Evolutionary conservation across 2,888 invertebrate genomes (phyloP), one percentile per base, ranked within the genome.

Genomic region (Galerucella pusilla): DNA sequence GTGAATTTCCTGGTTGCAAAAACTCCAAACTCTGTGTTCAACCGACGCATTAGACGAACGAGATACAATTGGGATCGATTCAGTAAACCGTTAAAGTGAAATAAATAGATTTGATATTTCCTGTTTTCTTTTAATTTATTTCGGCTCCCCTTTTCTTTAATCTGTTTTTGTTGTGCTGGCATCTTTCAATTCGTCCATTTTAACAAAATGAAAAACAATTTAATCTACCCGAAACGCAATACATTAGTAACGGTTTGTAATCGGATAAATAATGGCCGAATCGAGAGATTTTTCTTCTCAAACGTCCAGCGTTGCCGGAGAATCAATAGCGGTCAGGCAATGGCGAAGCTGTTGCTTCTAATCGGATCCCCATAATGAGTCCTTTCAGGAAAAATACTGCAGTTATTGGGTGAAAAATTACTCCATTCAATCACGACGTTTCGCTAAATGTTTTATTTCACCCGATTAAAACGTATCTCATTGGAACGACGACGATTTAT

Each of bases 311-410:
- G 72, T 73, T 76, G 72, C 71, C 66, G 70, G 76, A 77, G 79
- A 81, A 82, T 83, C 82, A 79, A 82, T 83, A 79, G 80, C 78
- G 81, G 81, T 81, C 81, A 79, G 80, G 77, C 75, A 75, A 77
- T 71, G 69, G 75, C 73, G 71, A 78, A 78, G 80, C 81, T 81
- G 81, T 81, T 82, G 82, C 81, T 80, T 78, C 80, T 82, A 83
- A 84, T 84, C 80, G 80, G 81, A 83, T 82, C 79, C 83, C 81
- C 82, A 82, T 83, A 83, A 83, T 83, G 83, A 83, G 81, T 82
- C 82, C 81, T 83, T 83, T 83, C 81, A 82, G 80, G 82, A 81
- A 81, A 80, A 79, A 79, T 79, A 78, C 77, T 78, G 82, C 82
- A 83, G 82, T 83, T 83, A 83, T 82, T 77, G 78, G 76, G 80